Evolutionary conservation across 2,113 vertebrate genomes (phyloP).

Genomic region (Coregonus clupeaformis): DNA sequence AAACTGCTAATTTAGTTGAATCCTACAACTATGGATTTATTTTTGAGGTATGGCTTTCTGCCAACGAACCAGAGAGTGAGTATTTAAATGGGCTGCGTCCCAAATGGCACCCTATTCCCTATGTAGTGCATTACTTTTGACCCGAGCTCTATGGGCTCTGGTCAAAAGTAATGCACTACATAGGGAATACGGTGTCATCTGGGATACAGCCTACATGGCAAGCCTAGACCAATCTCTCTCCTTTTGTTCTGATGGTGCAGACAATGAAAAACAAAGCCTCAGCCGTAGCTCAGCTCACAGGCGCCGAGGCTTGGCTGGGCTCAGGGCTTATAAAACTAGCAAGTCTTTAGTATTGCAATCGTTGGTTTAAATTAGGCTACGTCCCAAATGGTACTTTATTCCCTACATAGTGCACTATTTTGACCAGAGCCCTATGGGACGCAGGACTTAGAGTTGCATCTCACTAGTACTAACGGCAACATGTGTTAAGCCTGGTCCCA

Average conservation of each 20-base stretch:
- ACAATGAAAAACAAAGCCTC: constrained; percentile 65
- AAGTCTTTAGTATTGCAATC: constrained; percentile 37
- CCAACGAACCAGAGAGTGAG: constrained; percentile 14
- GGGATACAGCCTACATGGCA: constrained; percentile 13
- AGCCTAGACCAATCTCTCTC: constrained; percentile 47
- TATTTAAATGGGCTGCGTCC: constrained; percentile 7
- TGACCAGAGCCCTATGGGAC: too few species aligned
- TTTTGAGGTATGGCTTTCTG: constrained; percentile 13
- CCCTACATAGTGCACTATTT: too few species aligned
- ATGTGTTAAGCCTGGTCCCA: too few species aligned
- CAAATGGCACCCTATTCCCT: too few species aligned
- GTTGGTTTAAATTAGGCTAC: constrained; percentile 61
- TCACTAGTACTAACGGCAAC: constrained; percentile 20
- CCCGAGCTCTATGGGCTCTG: neutral
- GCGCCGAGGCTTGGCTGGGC: constrained; percentile 53
- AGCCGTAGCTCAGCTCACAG: constrained; percentile 56
- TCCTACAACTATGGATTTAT: constrained; percentile 14
- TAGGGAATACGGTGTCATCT: too few species aligned
- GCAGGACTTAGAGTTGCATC: constrained; percentile 21
- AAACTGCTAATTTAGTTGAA: constrained; percentile 20
- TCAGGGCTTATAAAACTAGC: constrained; percentile 44
- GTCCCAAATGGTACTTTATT: too few species aligned
- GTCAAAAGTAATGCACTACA: too few species aligned
- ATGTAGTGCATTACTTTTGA: neutral
- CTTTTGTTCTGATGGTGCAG: constrained; percentile 55